Evolutionary conservation across 2,888 invertebrate genomes (phyloP).

Genomic region (Rhaphigaster nebulosa): DNA sequence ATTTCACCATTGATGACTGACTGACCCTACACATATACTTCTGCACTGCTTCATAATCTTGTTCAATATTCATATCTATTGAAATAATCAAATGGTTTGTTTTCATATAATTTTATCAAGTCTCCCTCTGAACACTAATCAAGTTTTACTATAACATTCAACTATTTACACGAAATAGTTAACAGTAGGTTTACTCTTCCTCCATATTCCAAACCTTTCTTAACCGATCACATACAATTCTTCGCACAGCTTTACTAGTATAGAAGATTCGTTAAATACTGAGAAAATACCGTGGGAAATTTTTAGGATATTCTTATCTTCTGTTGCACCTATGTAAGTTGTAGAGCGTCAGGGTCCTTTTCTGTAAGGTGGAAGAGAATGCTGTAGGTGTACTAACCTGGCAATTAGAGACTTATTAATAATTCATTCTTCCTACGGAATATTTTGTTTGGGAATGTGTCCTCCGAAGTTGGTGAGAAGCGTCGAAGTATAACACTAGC

Average conservation of each 20-base stretch:
- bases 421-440: slow-evolving; percentile 45
- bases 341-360: background rate
- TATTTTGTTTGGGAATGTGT: background rate
- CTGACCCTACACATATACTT: no score
- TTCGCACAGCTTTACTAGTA: background rate
- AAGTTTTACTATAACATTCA: no score
- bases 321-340: background rate
- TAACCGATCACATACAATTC: background rate
- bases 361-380: slow-evolving; percentile 9
- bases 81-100: no score
- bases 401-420: slow-evolving; percentile 38
- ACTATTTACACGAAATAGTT: no score
- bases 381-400: slow-evolving; percentile 29
- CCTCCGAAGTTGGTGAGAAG: background rate
- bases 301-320: background rate
- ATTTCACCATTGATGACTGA: no score
- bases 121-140: no score
- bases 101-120: no score
- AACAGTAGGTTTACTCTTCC: no score
- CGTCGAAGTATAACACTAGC: background rate
- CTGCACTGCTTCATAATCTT: no score
- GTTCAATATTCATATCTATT: no score
- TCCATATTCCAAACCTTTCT: background rate
- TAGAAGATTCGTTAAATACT: background rate
- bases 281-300: background rate